Evolutionary conservation across 2,888 invertebrate genomes (phyloP).

Genomic region (Caenorhabditis imperialis): DNA sequence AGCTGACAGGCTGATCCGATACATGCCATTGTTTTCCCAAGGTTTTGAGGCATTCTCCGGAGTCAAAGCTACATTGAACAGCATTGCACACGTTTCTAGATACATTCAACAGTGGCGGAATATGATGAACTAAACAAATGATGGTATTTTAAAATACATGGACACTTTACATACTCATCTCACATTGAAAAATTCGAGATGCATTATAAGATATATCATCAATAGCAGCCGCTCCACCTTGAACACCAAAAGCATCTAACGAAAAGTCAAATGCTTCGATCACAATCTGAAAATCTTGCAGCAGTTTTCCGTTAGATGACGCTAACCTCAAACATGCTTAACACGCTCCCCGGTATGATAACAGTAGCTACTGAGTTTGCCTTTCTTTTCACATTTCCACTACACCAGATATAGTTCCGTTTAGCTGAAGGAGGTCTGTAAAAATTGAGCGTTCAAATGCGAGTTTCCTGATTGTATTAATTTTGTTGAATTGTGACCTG

Average conservation of each 20-base stretch:
- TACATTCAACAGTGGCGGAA: conserved; percentile 52
- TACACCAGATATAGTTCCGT: conserved; percentile 70
- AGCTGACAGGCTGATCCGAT: conserved; percentile 41
- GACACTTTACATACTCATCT: conserved; percentile 45
- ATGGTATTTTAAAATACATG: not conserved
- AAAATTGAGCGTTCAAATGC: not conserved
- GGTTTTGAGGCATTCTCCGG: conserved; percentile 56
- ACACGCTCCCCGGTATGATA: conserved; percentile 69
- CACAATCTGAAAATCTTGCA: conserved; percentile 63
- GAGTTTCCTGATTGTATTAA: too few species aligned
- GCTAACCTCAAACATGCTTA: conserved; percentile 68
- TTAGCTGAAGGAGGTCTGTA: conserved; percentile 62
- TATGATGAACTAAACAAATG: conserved; percentile 64
- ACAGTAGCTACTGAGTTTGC: conserved; percentile 66
- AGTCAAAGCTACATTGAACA: conserved; percentile 66
- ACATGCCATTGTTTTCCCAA: conserved; percentile 52
- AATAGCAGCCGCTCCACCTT: conserved; percentile 71
- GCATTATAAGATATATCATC: conserved; percentile 72
- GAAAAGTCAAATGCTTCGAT: conserved; percentile 71
- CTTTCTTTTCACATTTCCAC: conserved; percentile 63
- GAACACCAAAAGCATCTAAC: conserved; percentile 69
- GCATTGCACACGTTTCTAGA: conserved; percentile 54
- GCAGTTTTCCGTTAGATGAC: not conserved
- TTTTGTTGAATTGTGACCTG: too few species aligned
- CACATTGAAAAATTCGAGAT: conserved; percentile 59